Evolutionary conservation across 1,140 invertebrate genomes (phyloP).

Genomic region (Formica exsecta): DNA sequence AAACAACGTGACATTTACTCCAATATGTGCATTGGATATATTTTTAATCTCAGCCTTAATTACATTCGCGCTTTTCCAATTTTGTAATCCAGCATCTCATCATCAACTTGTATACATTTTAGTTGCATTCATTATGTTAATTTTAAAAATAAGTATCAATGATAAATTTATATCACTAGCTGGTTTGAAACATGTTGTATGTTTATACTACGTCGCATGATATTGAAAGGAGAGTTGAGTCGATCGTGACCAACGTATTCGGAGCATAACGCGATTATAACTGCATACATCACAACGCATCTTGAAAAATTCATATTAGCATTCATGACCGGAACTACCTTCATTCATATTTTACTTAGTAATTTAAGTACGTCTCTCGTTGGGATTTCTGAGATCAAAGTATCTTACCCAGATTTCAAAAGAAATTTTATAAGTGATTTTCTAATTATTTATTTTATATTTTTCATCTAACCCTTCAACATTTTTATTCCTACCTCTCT

Average conservation of each 20-base stretch:
- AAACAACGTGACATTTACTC: background rate
- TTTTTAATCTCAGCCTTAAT: background rate
- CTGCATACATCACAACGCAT: conserved; percentile 25
- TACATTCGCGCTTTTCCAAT: background rate
- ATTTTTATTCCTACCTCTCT: background rate
- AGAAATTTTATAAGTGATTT: background rate
- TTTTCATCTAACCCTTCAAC: background rate
- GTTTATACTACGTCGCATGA: conserved; percentile 52
- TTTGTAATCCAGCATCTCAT: background rate
- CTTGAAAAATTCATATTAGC: conserved; percentile 47
- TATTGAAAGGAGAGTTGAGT: conserved; percentile 34
- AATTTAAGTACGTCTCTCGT: conserved; percentile 28
- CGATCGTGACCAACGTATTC: conserved; percentile 50
- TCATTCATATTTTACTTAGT: conserved; percentile 37
- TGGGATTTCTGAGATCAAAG: background rate
- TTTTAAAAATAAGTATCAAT: background rate
- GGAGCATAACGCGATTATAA: conserved; percentile 55
- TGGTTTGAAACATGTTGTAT: conserved; percentile 1
- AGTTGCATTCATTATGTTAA: background rate
- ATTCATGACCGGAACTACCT: background rate
- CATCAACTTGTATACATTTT: background rate
- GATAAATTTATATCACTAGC: background rate
- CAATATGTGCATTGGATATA: background rate
- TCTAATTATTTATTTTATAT: background rate
- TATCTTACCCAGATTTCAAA: background rate